A percentile compares a stretch with the other conserved stretches of the same genome.
Conservation (phyloP, 2,888 invertebrate genomes). For the Malthinus seriepunctatus region DNA sequence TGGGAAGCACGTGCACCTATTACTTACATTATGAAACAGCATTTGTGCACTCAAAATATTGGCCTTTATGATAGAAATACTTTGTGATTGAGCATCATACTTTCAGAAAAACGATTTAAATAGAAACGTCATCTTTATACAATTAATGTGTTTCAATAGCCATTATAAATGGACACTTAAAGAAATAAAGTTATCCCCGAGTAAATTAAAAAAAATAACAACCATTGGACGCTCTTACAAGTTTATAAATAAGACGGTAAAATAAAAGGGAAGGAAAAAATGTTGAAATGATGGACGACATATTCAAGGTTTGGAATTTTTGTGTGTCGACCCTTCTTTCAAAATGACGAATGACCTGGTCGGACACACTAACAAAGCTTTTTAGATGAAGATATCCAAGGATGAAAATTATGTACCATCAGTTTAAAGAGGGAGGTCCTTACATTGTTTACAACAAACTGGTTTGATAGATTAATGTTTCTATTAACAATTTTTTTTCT, state of each 20-base stretch:
- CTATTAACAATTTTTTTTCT: slow-evolving; percentile 29
- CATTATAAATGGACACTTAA: not conserved
- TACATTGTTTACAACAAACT: slow-evolving; percentile 30
- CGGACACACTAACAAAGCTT: slow-evolving; percentile 37
- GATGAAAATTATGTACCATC: slow-evolving; percentile 27
- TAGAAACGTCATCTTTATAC: not conserved
- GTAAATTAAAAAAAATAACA: not conserved
- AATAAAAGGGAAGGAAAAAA: slow-evolving; percentile 31
- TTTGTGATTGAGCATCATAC: no score
- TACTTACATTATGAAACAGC: no score
- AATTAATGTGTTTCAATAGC: not conserved
- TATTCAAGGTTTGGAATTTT: slow-evolving; percentile 60
- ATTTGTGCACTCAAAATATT: no score
- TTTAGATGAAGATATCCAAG: slow-evolving; percentile 35
- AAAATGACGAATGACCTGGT: slow-evolving; percentile 36
- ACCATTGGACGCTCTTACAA: not conserved
- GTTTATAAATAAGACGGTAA: slow-evolving; percentile 20
- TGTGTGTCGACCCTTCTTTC: slow-evolving; percentile 39
- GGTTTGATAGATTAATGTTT: slow-evolving; percentile 35
- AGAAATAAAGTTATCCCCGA: slow-evolving; percentile 8
- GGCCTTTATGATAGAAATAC: no score
- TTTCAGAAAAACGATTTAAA: no score
- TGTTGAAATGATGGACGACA: slow-evolving; percentile 43
- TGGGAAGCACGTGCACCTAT: no score
- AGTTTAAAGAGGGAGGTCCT: slow-evolving; percentile 27